A percentile compares a stretch with the other conserved stretches of the same genome.
Conservation (phyloP, 1,140 invertebrate species). For the Euschistus heros region DNA sequence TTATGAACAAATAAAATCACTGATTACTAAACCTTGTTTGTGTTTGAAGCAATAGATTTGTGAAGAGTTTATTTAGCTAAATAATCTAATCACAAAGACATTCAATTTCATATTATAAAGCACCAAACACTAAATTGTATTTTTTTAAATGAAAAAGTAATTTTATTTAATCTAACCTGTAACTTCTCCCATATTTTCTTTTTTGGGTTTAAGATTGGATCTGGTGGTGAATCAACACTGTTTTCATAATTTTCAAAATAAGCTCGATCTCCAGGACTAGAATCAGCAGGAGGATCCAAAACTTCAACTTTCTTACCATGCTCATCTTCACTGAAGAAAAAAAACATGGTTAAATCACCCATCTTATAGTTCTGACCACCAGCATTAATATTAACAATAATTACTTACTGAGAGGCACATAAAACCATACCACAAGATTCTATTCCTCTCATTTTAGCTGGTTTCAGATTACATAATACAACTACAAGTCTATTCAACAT, state of each 20-base stretch:
- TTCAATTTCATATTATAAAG: background rate
- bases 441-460: constrained; percentile 84
- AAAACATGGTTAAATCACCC: constrained; percentile 20
- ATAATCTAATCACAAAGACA: constrained; percentile 4
- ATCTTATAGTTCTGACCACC: background rate
- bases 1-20: background rate
- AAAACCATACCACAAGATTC: constrained; percentile 83
- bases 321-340: constrained; percentile 46
- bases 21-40: background rate
- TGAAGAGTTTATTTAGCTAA: background rate
- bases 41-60: background rate
- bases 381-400: background rate
- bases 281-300: constrained; percentile 58
- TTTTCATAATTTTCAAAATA: constrained; percentile 69
- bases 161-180: constrained; percentile 39
- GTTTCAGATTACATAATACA: constrained; percentile 86
- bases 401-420: constrained; percentile 69
- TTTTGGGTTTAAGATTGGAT: constrained; percentile 87
- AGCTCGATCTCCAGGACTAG: constrained; percentile 69
- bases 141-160: background rate
- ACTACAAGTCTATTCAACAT: constrained; percentile 78
- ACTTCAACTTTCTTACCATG: constrained; percentile 63
- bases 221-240: constrained; percentile 48
- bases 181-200: constrained; percentile 97
- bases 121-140: background rate